A percentile compares a stretch with the other conserved stretches of the same genome.
Conservation (phyloP, 2,113 vertebrate genomes). For the Lophochroa leadbeateri region DNA sequence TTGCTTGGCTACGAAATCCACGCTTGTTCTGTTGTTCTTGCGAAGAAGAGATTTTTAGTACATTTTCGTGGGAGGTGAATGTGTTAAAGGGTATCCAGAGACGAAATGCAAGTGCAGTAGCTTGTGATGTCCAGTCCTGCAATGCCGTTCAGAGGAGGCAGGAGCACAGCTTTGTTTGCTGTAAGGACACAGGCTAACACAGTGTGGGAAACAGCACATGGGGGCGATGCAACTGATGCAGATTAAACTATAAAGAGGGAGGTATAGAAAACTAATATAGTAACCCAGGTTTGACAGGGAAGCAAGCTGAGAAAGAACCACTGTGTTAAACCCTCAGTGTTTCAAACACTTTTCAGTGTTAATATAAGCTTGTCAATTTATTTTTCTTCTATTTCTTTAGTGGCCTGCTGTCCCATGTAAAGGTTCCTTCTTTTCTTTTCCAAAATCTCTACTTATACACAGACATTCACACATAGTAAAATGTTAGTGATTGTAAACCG, state of each 20-base stretch:
- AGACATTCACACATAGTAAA: background rate
- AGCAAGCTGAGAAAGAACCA: background rate
- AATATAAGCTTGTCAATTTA: background rate
- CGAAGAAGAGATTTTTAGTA: background rate
- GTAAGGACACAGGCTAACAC: background rate
- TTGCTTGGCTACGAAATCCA: background rate
- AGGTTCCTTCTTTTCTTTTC: background rate
- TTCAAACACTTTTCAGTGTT: background rate
- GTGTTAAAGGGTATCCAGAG: background rate
- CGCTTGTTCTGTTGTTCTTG: background rate
- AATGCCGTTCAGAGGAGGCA: rapidly evolving
- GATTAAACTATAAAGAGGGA: background rate
- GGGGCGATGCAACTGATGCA: background rate
- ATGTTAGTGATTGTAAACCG: background rate
- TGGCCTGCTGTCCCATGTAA: background rate
- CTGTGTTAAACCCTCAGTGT: background rate
- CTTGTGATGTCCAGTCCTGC: background rate
- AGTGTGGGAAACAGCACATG: rapidly evolving
- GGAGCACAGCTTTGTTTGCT: background rate
- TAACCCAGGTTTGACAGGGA: background rate
- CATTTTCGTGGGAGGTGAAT: background rate
- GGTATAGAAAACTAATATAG: background rate
- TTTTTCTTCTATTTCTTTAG: background rate
- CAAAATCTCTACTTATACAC: background rate
- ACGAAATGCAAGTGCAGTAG: background rate